A percentile compares a stretch with the other conserved stretches of the same genome.
Evolutionary conservation across 2,797 vertebrate genomes (phyloP).

Genomic region (Pangasius djambal): DNA sequence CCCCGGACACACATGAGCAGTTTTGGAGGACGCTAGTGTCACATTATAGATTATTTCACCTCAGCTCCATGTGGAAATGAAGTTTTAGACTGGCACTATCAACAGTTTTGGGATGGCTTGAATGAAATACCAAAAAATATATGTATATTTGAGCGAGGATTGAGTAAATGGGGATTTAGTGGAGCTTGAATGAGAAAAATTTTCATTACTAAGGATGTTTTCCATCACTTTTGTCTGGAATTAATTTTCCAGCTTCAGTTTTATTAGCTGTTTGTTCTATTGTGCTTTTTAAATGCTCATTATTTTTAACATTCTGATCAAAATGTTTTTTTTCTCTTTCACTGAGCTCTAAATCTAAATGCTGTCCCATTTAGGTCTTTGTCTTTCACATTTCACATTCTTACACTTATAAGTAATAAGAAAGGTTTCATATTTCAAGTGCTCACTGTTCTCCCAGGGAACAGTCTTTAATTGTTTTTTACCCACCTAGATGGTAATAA

Average conservation of each 20-base stretch:
- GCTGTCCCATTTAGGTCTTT: background rate
- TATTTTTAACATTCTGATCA: background rate
- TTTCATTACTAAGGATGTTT: background rate
- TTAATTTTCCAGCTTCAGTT: background rate
- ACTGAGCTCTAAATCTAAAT: background rate
- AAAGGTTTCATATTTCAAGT: background rate
- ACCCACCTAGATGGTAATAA: background rate
- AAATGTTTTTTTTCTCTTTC: background rate
- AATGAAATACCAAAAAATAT: background rate
- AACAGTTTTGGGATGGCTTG: background rate
- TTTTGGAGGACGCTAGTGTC: conserved; percentile 13
- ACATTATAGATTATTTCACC: conserved; percentile 27
- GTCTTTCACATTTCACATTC: background rate
- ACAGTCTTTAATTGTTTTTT: background rate
- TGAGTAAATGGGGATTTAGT: background rate
- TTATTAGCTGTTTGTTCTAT: background rate
- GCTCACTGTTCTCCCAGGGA: background rate
- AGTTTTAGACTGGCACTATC: background rate
- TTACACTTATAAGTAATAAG: background rate
- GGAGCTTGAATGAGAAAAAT: background rate
- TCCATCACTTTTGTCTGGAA: background rate
- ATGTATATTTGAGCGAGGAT: background rate
- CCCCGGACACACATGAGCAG: background rate
- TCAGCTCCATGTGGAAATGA: background rate
- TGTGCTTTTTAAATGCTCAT: background rate